Base-by-base conservation (phyloP, 1,140 invertebrate species). In the Chironomus tepperi region DNA sequence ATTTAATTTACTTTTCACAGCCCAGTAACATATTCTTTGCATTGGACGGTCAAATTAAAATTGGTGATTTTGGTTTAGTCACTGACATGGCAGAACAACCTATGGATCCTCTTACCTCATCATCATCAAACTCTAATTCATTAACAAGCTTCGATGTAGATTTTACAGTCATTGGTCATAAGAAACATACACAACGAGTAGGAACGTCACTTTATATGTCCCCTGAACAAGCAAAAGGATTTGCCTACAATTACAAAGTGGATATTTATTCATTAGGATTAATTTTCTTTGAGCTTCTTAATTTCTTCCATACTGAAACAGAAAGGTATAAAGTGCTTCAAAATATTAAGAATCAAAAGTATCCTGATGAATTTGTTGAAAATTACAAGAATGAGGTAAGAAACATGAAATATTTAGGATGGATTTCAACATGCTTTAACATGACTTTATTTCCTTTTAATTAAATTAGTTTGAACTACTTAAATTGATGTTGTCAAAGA, bases 11-110 rank as follows among this genome's bases (percentile, higher is more conserved):
- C 15, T n/a, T 12, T 57, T 5, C 0, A 57, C 80, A 93, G 89
- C 96, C 96, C 2, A 96, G 95, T 72, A 98, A 98, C 83, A 98
- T 98, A 78, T 97, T 98, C 82, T 98, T 98, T 81, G 92, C 95
- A 0, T 85, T 88, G 73, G 93, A 97, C 83, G 92, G 91, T 6
- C 87, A 90, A 77, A 89, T 99, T 3, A 98, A 98, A 85, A 91
- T 99, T 72, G 97, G 96, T 5, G 97, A 98, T 84, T 98, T 99
- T 87, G 97, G 97, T 0, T 86, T 98, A 8, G 96, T 96, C 0
- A 98, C 96, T 12, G 89, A 90, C 6, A 92, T 93, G 85, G 85
- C 87, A 18, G 91, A 92, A 76, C 85, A 85, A 72, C 85, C 85
- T 16, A 83, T 86, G 73, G 84, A 85, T 73, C 78, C 81, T 73